Conservation (phyloP, 1,140 invertebrate genomes). For the Listronotus bonariensis region DNA sequence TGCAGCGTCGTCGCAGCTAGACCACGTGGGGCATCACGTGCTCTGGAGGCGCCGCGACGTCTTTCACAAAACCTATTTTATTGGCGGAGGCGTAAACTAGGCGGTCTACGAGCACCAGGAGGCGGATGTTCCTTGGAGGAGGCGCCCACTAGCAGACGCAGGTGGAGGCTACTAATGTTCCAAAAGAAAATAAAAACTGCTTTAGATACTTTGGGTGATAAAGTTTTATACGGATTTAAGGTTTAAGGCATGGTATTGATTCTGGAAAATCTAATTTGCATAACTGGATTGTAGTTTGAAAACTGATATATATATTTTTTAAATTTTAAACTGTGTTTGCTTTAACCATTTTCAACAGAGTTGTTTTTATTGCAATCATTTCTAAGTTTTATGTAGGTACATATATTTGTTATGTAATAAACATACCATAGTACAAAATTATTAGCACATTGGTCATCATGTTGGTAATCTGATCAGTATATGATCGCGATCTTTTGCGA, state of each 20-base stretch:
- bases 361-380: too few relatives aligned
- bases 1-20: constrained; percentile 35
- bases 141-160: constrained; percentile 27
- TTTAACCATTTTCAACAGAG: too few relatives aligned
- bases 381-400: too few relatives aligned
- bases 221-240: constrained; percentile 31
- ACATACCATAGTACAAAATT: too few relatives aligned
- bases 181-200: constrained; percentile 21
- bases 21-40: constrained; percentile 49
- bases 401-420: too few relatives aligned
- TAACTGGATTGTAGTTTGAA: constrained; percentile 33
- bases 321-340: too few relatives aligned
- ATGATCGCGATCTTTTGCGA: too few relatives aligned
- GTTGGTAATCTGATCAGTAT: too few relatives aligned
- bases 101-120: constrained; percentile 43
- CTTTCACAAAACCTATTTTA: constrained; percentile 41
- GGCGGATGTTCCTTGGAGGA: constrained; percentile 43
- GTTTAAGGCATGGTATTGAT: constrained; percentile 18
- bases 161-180: constrained; percentile 10
- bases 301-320: constrained; percentile 34
- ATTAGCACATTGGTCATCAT: too few relatives aligned
- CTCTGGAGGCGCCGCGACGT: constrained; percentile 48
- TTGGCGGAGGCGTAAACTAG: constrained; percentile 47
- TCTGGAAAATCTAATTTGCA: constrained; percentile 23
- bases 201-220: constrained; percentile 33